These are phyloP conservation scores for Tupiocoris notatus DNA, from an alignment of 2,888 invertebrate species.

Conservation along the genomic window DNA sequence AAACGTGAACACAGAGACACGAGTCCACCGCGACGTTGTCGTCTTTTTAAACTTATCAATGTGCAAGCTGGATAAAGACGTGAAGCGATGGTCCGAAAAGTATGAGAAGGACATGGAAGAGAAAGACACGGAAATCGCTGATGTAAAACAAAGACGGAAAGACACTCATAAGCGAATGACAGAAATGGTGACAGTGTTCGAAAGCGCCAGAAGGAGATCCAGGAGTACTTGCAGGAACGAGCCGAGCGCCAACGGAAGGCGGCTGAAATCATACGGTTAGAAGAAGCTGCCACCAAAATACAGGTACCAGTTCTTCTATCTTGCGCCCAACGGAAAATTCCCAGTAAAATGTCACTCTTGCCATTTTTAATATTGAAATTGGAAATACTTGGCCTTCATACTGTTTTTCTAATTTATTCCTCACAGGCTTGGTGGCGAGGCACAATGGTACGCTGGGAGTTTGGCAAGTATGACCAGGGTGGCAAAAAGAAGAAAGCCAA, in stretches of 20 bases:
- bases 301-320: too few relatives aligned
- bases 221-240: conserved; percentile 10
- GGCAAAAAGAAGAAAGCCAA: conserved; percentile 47
- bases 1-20: conserved; percentile 15
- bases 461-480: conserved; percentile 54
- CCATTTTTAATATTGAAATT: too few relatives aligned
- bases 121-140: conserved; percentile 34
- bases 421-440: conserved; percentile 57
- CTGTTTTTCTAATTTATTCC: too few relatives aligned
- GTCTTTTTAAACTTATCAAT: conserved; percentile 33
- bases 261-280: conserved; percentile 40
- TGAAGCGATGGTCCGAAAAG: conserved; percentile 27
- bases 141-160: conserved; percentile 25
- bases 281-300: conserved; percentile 51
- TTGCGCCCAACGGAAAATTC: too few relatives aligned
- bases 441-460: conserved; percentile 56
- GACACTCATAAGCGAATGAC: conserved; percentile 21
- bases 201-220: conserved; percentile 19
- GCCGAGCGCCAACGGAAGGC: conserved; percentile 30
- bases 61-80: conserved; percentile 37
- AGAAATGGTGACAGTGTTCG: conserved; percentile 8
- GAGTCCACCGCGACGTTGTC: conserved; percentile 33
- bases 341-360: too few relatives aligned
- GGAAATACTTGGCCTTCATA: too few relatives aligned
- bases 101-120: conserved; percentile 39